Base-by-base conservation (phyloP, 2,113 vertebrate genomes). In the Malurus melanocephalus region DNA sequence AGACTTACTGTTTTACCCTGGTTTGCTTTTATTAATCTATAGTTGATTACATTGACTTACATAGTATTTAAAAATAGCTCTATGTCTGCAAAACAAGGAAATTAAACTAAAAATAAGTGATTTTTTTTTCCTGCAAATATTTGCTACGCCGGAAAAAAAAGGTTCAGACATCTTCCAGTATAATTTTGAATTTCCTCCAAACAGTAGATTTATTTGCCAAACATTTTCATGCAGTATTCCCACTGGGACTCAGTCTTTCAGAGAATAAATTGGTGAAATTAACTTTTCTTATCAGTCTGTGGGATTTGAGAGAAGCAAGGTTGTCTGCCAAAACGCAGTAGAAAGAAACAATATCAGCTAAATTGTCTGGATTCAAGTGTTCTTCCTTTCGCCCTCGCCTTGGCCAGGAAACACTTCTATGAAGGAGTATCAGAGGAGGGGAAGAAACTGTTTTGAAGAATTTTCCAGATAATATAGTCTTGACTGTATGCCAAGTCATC, bases 161-260 rank as follows among this genome's bases (percentile, higher is more conserved):
- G 56, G 77, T 92, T 93, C 85, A 78, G 81, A 90, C 80, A 43
- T 94, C 93, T 95, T 96, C 90, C 94, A 93, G 73, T 82, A 71
- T 83, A 87, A 93, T 93, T 94, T 92, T 97, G 96, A 95, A 81
- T 89, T 90, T 91, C 89, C 3, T 88, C 95, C 96, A 97, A 95
- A 92, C 89, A 88, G 91, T 94, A 95, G 94, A 96, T 93, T 84
- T 92, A 94, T 95, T 93, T 96, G 96, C 95, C 96, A 96, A 96
- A 91, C 66, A 60, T 93, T 95, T 95, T 97, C 55, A 83, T 94
- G 72, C 75, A 87, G 35, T 88, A 74, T 94, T 94, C 82, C 90
- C 92, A 66, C 24, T 55, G 88, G 88, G 82, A 85, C 83, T 61
- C 38, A 67, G 84, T 80, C 83, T 96, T 94, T 93, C 86, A 95